These are phyloP conservation scores for Erebia aethiops DNA, from an alignment of 2,888 invertebrate genomes.

Conservation along the genomic window DNA sequence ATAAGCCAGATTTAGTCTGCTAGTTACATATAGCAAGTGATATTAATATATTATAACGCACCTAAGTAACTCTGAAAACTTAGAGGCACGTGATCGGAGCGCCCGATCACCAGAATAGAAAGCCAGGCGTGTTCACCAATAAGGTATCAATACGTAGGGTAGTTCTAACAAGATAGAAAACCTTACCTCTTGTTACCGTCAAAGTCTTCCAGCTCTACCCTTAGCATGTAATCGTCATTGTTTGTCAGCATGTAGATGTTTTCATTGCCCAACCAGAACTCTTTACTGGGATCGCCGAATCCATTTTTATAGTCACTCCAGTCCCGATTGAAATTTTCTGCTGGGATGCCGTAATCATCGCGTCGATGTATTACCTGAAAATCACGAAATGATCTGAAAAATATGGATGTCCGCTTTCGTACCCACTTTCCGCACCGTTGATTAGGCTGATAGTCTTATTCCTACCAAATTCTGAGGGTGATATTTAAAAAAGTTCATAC, in stretches of 20 bases:
- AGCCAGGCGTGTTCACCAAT: too few relatives aligned
- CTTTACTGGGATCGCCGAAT: conserved; percentile 94
- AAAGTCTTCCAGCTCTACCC: conserved; percentile 95
- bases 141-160: not conserved
- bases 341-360: conserved; percentile 93
- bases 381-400: conserved; percentile 8
- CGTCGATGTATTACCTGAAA: conserved; percentile 93
- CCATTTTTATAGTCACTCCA: conserved; percentile 97
- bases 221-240: conserved; percentile 93
- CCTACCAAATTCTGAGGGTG: too few relatives aligned
- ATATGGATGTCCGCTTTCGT: not conserved
- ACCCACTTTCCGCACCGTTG: too few relatives aligned
- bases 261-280: conserved; percentile 96
- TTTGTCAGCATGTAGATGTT: conserved; percentile 97
- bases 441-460: not conserved
- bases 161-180: not conserved
- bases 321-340: conserved; percentile 95
- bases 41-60: too few relatives aligned
- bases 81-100: too few relatives aligned
- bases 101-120: too few relatives aligned
- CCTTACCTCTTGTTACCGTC: conserved; percentile 94
- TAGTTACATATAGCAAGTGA: too few relatives aligned
- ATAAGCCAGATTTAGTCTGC: too few relatives aligned
- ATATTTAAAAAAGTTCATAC: too few relatives aligned
- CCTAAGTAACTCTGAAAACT: too few relatives aligned